Base-by-base conservation (phyloP, 2,888 invertebrate species). In the Drosophila mettleri region DNA sequence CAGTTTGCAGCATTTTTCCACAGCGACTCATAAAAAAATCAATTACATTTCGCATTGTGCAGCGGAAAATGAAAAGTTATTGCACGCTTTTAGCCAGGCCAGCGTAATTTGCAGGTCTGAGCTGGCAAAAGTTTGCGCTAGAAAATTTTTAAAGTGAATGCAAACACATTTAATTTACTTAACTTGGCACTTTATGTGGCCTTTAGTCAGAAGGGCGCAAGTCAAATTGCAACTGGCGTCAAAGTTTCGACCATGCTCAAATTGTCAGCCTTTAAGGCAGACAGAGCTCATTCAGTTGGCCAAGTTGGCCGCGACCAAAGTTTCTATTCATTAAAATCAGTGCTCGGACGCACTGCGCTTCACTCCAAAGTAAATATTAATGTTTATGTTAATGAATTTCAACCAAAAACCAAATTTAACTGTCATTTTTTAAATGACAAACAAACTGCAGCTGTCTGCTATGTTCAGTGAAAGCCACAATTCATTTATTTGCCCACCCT, bases 61-160 rank as follows among this genome's bases (percentile, higher is more conserved):
- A 70, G 38, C 64, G 64, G 58, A 49, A 89, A 89, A 84, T 89
- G 82, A 89, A 74, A 88, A 85, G 72, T 88, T 86, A 80, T 83
- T 71, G 73, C 80, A 67, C 63, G 88, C 77, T 89, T 73, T 86
- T 80, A 77, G 78, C 80, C 72, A 36, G 48, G 65, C 48, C 57
- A 54, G 22, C 81, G 60, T 60, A 61, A 72, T 69, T 76, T 48
- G 51, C 48, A 29, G 18, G 36, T 31, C 45, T 39, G 59, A 57
- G 52, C 46, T 31, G 36, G 48, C 61, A 12, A 24, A 86, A 62
- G 51, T 70, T 59, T 74, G 39, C 31, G 33, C 43, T 45, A 34
- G 34, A 60, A 48, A 6, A 43, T 64, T 79, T 63, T 62, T 63
- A 79, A 74, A 74, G 75, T 74, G 59, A 27, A 27, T 68, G 22